Evolutionary conservation across 2,113 vertebrate species (phyloP), one percentile per base, ranked within the genome.

Genomic region (Callipepla squamata): DNA sequence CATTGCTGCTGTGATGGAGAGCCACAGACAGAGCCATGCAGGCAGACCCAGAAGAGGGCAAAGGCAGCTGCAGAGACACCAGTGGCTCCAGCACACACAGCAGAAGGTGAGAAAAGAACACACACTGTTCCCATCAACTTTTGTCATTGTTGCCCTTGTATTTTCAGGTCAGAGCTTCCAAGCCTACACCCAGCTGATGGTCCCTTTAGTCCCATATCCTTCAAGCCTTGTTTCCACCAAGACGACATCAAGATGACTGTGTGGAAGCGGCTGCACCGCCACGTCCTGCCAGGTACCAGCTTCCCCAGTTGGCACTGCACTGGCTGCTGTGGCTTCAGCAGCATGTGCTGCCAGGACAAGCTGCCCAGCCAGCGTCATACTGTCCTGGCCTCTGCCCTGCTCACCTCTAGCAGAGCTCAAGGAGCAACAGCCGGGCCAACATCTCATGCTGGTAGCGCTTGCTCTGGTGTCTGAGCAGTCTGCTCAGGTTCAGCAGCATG

Each of bases 191-290:
- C 88, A 2, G 20, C 95, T 1, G 98, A 98, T 50, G 95, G 93
- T 7, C 23, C 84, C 5, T 98, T 98, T 94, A 98, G 87, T 53
- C 96, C 98, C 0, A 89, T 98, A 51, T 98, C 97, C 85, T 98
- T 99, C 67, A 98, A 98, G 87, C 98, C 98, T 0, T 97, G 97
- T 66, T 98, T 99, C 90, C 98, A 98, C 90, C 98, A 98, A 92
- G 98, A 97, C 0, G 98, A 99, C 91, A 97, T 98, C 90, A 98
- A 98, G 96, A 96, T 98, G 77, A 97, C 97, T 0, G 98, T 98
- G 42, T 98, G 98, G 98, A 98, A 98, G 84, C 96, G 97, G 30
- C 97, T 98, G 36, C 98, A 98, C 45, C 96, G 97, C 30, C 97
- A 98, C 7, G 95, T 98, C 50, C 97, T 98, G 68, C 98, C 98